A percentile compares a stretch with the other conserved stretches of the same genome.
Conservation (phyloP, 2,888 invertebrate genomes). For the Clitarchus hookeri region DNA sequence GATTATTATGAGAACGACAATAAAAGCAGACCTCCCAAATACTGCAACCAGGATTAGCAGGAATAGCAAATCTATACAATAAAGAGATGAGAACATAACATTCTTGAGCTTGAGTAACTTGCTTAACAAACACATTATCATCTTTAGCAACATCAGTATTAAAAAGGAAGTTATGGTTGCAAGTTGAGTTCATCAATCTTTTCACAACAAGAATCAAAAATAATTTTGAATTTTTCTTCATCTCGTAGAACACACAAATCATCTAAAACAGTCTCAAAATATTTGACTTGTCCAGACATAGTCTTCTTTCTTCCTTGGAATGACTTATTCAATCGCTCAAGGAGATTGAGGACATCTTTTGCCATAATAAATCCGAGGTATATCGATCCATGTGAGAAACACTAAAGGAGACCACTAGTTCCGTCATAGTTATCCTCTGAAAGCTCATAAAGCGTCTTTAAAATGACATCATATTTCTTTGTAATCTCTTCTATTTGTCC, state of each 20-base stretch:
- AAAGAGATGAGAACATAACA: too few species aligned
- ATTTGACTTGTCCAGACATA: slow-evolving; percentile 26
- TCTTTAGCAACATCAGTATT: too few species aligned
- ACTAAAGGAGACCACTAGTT: slow-evolving; percentile 28
- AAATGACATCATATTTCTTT: neutral
- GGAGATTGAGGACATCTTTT: slow-evolving; percentile 21
- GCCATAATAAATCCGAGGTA: slow-evolving; percentile 29
- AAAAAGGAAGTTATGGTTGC: too few species aligned
- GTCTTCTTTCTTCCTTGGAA: slow-evolving; percentile 28
- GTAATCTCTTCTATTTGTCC: too few species aligned
- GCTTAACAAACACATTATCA: too few species aligned
- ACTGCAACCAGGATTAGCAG: too few species aligned
- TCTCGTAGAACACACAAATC: slow-evolving; percentile 15
- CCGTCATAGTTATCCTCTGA: slow-evolving; percentile 20
- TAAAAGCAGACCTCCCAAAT: too few species aligned
- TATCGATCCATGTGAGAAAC: neutral
- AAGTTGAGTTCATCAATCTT: neutral
- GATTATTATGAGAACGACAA: too few species aligned
- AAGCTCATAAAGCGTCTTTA: slow-evolving; percentile 28
- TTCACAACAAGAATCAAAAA: neutral
- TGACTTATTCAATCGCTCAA: slow-evolving; percentile 23
- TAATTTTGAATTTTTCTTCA: slow-evolving; percentile 23
- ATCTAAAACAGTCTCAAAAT: slow-evolving; percentile 10
- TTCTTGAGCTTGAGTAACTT: too few species aligned
- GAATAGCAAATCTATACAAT: too few species aligned